A percentile compares a stretch with the other conserved stretches of the same genome.
These are phyloP conservation scores for Augiades crinisus DNA, from an alignment of 2,888 invertebrate genomes.

Conservation along the genomic window DNA sequence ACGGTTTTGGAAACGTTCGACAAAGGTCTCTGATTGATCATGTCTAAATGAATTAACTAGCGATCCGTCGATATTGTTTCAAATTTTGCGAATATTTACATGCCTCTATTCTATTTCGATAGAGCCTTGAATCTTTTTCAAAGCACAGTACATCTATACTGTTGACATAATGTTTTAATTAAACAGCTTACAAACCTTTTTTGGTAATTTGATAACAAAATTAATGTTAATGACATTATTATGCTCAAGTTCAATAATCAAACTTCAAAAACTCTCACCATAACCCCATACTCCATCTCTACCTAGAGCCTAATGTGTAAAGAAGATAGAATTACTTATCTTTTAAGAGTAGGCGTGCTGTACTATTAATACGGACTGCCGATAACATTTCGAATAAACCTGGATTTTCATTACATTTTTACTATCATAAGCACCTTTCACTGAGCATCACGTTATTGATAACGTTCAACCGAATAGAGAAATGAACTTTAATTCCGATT, in stretches of 20 bases:
- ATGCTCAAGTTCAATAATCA: neutral
- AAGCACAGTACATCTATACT: too few relatives aligned
- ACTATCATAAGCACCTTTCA: slow-evolving; percentile 15
- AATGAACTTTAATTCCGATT: slow-evolving; percentile 19
- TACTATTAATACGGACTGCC: neutral
- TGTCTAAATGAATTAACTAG: too few relatives aligned
- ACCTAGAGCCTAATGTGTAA: neutral
- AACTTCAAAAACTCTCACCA: neutral
- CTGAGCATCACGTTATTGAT: slow-evolving; percentile 5
- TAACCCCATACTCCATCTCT: neutral
- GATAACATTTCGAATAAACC: slow-evolving; percentile 16
- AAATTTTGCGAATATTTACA: too few relatives aligned
- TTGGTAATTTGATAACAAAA: neutral
- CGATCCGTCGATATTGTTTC: too few relatives aligned
- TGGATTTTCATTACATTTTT: slow-evolving; percentile 17
- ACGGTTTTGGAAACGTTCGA: too few relatives aligned
- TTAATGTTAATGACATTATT: neutral
- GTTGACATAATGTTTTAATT: too few relatives aligned
- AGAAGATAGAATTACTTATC: neutral
- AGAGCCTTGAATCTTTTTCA: too few relatives aligned
- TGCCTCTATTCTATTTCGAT: too few relatives aligned
- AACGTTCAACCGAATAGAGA: slow-evolving; percentile 11
- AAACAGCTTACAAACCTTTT: neutral
- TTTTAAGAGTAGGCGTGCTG: slow-evolving; percentile 1
- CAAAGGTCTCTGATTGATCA: too few relatives aligned